These are phyloP conservation scores for Troides helena DNA, from an alignment of 2,888 invertebrate species.

Conservation along the genomic window DNA sequence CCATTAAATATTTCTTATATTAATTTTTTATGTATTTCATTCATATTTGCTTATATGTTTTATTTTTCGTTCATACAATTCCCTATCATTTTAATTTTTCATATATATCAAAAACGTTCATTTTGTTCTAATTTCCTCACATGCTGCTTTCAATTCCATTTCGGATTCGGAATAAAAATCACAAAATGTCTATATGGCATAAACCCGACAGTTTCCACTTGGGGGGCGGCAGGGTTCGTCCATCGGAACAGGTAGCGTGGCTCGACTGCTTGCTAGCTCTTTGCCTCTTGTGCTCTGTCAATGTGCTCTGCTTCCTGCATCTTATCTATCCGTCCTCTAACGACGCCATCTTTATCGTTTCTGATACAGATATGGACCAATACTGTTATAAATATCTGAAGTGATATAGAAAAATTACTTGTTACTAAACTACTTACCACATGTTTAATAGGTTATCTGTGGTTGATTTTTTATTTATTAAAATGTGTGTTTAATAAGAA, in stretches of 20 bases:
- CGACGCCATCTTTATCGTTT: constrained; percentile 47
- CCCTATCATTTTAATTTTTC: constrained; percentile 9
- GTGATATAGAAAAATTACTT: constrained; percentile 6
- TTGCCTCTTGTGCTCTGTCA: constrained; percentile 83
- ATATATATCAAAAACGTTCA: constrained; percentile 43
- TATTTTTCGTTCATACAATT: constrained; percentile 1
- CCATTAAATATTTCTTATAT: neutral
- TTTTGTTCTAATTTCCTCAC: constrained; percentile 71
- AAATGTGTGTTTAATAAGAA: neutral
- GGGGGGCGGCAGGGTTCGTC: constrained; percentile 78
- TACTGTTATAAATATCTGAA: constrained; percentile 61
- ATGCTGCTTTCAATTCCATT: constrained; percentile 73
- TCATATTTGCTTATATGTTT: constrained; percentile 12
- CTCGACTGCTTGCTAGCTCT: constrained; percentile 85
- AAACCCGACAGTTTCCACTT: constrained; percentile 75
- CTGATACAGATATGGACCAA: constrained; percentile 63
- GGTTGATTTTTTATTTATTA: neutral
- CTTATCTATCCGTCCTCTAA: constrained; percentile 70
- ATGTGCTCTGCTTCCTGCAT: constrained; percentile 83
- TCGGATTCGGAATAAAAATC: constrained; percentile 55
- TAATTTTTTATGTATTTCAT: constrained; percentile 2
- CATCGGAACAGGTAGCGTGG: constrained; percentile 91
- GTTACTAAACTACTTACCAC: neutral
- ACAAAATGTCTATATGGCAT: constrained; percentile 46
- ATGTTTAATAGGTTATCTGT: constrained; percentile 3